Evolutionary conservation across 2,888 invertebrate genomes (phyloP), one percentile per base, ranked within the genome.

Genomic region (Neoscelio sp.): DNA sequence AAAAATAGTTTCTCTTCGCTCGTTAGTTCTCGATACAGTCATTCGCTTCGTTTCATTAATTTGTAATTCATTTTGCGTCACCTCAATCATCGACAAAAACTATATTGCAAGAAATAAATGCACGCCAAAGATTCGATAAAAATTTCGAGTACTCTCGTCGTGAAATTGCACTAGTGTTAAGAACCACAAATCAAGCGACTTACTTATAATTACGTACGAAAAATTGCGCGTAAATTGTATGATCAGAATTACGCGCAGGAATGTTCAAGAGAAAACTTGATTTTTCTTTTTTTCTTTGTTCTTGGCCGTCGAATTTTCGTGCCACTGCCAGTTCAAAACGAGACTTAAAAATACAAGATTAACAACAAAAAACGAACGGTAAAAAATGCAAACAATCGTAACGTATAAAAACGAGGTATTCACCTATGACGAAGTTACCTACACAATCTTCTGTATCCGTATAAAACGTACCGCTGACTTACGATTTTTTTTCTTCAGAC

Each of bases 1-100:
- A 76, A 80, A 76, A 80, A 80, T 80, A 76, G 75, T 80, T 68
- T 76, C 50, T 76, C 79, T 65, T 65, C 62, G 52, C 68, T 54
- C 17, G 33, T 60, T 58, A 68, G 8, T 46, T 67, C 38, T 60
- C 68, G 58, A 58, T 65, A 58, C 68, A 46, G 54, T 8, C 42
- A 56, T 54, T 58, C 12, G 10, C 56, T 48, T 65, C 26, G 40
- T 20, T 20, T 52, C 15, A 23, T 18, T 23, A 23, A 23, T 23
- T 23, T 23, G 23, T 6, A 23, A 4, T 23, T 2, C 23, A 6
- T 23, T 23, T 23, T 6, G 6, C 23, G 6, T 23, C 6, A 4
- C 6, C 6, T 4, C 3, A 23, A 6, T 4, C 3, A 23, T 6
- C 3, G 6, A 23, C 23, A 70, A 60, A 75, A 62, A 48, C 46